Percentiles rank a stretch among this genome's conserved stretches.
Evolutionary conservation across 1,140 invertebrate species (phyloP).

Genomic region (Dryas iulia): DNA sequence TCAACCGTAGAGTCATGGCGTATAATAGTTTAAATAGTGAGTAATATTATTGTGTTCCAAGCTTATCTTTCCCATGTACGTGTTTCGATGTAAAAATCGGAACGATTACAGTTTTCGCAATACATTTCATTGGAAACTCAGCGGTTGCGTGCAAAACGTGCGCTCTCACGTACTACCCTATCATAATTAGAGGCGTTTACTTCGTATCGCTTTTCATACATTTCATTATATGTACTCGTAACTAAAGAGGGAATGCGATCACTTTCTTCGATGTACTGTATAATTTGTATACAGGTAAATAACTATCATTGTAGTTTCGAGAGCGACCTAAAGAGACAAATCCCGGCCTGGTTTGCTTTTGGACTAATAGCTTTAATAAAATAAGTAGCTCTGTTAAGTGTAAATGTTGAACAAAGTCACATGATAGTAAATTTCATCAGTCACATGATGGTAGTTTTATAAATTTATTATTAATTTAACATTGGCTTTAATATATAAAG

Average conservation of each 20-base stretch:
- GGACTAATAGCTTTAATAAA: too few relatives aligned
- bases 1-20: too few relatives aligned
- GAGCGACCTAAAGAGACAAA: constrained; percentile 34
- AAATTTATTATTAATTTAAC: too few relatives aligned
- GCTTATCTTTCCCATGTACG: constrained; percentile 30
- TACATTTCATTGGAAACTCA: constrained; percentile 64
- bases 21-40: too few relatives aligned
- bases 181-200: constrained; percentile 4
- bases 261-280: constrained; percentile 11
- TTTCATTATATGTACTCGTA: constrained; percentile 13
- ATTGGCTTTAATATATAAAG: too few relatives aligned
- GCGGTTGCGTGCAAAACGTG: constrained; percentile 44
- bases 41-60: too few relatives aligned
- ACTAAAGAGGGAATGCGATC: neutral
- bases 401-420: too few relatives aligned
- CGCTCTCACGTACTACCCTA: constrained; percentile 22
- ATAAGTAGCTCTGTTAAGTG: too few relatives aligned
- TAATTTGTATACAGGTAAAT: neutral
- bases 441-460: too few relatives aligned
- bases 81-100: constrained; percentile 33
- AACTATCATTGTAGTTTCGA: neutral
- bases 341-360: constrained; percentile 49
- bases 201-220: constrained; percentile 17
- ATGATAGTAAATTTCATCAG: too few relatives aligned
- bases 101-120: constrained; percentile 40